Evolutionary conservation across 2,888 invertebrate species (phyloP), one percentile per base, ranked within the genome.

Genomic region (Phyllotreta cruciferae): DNA sequence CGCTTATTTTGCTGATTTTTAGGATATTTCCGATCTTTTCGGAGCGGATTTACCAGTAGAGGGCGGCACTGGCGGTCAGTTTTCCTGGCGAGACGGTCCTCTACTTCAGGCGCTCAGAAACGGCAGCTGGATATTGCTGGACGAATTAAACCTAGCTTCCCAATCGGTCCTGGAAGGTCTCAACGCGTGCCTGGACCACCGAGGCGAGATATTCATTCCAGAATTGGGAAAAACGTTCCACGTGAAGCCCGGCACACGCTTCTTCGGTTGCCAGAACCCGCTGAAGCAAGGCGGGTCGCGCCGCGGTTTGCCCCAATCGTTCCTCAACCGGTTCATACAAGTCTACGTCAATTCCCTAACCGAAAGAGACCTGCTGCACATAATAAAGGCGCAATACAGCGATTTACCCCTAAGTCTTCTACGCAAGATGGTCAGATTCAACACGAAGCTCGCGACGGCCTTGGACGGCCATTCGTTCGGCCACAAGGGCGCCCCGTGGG

Each of bases 241-340:
- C 65, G 87, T 98, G 0, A 89, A 85, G 76, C 80, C 82, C 60
- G 82, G 88, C 71, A 97, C 97, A 0, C 88, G 92, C 71, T 86
- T 99, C 54, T 99, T 99, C 80, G 99, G 93, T 0, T 98, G 98
- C 75, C 99, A 99, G 82, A 99, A 99, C 85, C 99, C 99, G 0
- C 83, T 94, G 42, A 89, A 89, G 73, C 96, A 99, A 83, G 99
- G 99, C 7, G 98, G 98, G 0, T 96, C 94, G 0, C 86, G 99
- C 67, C 89, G 98, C 80, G 98, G 98, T 0, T 83, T 99, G 35
- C 99, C 99, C 0, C 89, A 93, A 75, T 98, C 98, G 0, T 99
- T 99, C 80, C 84, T 99, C 0, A 99, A 99, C 81, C 87, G 99
- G 73, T 99, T 99, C 77, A 96, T 95, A 3, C 95, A 95, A 84